Conservation (phyloP, 1,140 invertebrate species). For the Trichoplusia ni region DNA sequence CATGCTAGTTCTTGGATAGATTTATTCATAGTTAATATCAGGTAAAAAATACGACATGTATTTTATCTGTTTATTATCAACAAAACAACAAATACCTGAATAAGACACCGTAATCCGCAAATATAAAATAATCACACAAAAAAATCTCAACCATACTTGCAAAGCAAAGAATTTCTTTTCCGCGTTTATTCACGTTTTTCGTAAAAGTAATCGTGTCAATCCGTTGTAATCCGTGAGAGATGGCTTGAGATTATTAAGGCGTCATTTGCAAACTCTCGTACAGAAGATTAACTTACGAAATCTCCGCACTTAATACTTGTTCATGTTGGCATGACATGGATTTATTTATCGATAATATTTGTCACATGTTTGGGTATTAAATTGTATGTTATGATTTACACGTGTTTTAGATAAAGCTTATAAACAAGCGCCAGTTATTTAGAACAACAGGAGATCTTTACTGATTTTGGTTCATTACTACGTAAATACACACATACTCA, state of each 20-base stretch:
- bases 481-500: too few relatives aligned
- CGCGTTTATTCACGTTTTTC: conserved; percentile 17
- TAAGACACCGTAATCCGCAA: conserved; percentile 2
- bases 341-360: conserved; percentile 21
- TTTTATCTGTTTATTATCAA: too few relatives aligned
- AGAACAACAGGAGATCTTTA: too few relatives aligned
- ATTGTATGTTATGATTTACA: background rate
- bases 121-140: conserved; percentile 2
- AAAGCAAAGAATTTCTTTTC: conserved; percentile 4
- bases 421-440: too few relatives aligned
- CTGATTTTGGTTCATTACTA: too few relatives aligned
- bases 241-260: conserved; percentile 44
- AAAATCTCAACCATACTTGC: conserved; percentile 7
- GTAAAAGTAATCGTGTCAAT: conserved; percentile 38
- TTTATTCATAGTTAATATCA: too few relatives aligned
- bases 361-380: conserved; percentile 6
- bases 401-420: too few relatives aligned
- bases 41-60: too few relatives aligned
- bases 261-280: conserved; percentile 48
- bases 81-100: background rate
- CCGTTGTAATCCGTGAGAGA: conserved; percentile 45
- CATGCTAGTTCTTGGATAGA: too few relatives aligned
- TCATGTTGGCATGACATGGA: conserved; percentile 22
- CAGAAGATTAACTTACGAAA: conserved; percentile 44
- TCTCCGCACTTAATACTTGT: conserved; percentile 23